A percentile compares a stretch with the other conserved stretches of the same genome.
phyloP scores from a whole-genome alignment of 1,140 invertebrate species.

The Drosophila tropicalis region DNA sequence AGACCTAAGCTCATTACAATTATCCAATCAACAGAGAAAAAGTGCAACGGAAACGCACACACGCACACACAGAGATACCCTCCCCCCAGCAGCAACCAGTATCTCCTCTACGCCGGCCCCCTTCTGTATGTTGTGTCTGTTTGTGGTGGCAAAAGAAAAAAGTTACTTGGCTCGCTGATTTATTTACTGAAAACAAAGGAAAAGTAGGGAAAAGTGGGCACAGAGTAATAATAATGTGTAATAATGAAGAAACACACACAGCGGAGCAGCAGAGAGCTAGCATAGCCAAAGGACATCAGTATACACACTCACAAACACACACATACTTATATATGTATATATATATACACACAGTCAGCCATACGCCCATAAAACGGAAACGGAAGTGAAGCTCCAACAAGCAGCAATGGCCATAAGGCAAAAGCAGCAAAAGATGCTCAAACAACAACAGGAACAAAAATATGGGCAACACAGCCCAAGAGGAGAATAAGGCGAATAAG shows the following conservation, averaged over 20 bases:
- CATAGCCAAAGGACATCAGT: neutral
- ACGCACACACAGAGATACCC: slow-evolving; percentile 31
- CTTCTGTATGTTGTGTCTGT: neutral
- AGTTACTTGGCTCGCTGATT: slow-evolving; percentile 76
- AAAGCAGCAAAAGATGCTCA: slow-evolving; percentile 25
- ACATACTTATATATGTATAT: too few species aligned
- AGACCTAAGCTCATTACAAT: slow-evolving; percentile 75
- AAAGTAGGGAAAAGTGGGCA: slow-evolving; percentile 39
- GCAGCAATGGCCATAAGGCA: slow-evolving; percentile 48
- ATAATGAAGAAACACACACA: slow-evolving; percentile 57
- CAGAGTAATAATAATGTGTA: slow-evolving; percentile 73
- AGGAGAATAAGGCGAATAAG: neutral
- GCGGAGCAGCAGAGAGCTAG: neutral
- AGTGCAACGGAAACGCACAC: slow-evolving; percentile 35
- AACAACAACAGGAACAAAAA: slow-evolving; percentile 27
- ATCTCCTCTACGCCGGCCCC: neutral
- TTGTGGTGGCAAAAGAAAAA: slow-evolving; percentile 56
- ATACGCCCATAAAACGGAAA: slow-evolving; percentile 46
- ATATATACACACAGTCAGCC: slow-evolving; percentile 43
- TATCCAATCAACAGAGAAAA: slow-evolving; percentile 70
- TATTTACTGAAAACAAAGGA: slow-evolving; percentile 78
- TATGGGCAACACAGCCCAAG: neutral
- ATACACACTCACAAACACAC: slow-evolving; percentile 28
- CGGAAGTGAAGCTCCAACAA: slow-evolving; percentile 69
- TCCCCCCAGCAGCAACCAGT: too few species aligned